phyloP scores from a whole-genome alignment of 2,888 invertebrate species.

The Athalia rosae region DNA sequence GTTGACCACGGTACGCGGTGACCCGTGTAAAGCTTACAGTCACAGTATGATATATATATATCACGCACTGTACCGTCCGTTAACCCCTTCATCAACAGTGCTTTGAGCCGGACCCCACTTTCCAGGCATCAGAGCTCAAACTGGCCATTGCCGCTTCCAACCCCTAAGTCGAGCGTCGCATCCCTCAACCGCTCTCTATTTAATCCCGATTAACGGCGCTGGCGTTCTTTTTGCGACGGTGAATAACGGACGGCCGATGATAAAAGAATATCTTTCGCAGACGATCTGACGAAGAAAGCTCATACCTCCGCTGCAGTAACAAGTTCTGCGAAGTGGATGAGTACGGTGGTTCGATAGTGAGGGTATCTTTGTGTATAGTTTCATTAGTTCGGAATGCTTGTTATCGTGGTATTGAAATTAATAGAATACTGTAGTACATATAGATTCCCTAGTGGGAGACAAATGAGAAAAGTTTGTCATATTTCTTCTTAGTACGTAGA shows the following conservation, averaged over 20 bases:
- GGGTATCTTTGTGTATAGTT: not conserved
- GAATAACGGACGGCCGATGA: slow-evolving; percentile 25
- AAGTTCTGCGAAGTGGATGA: too few species aligned
- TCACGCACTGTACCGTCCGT: slow-evolving; percentile 51
- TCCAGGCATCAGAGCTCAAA: slow-evolving; percentile 47
- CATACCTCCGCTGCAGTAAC: too few species aligned
- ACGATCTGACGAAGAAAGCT: not conserved
- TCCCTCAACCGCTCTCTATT: slow-evolving; percentile 56
- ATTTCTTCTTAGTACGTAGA: too few species aligned
- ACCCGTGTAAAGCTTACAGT: slow-evolving; percentile 28
- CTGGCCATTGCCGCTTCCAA: slow-evolving; percentile 49
- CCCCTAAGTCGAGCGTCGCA: slow-evolving; percentile 53
- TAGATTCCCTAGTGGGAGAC: too few species aligned
- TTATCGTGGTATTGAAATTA: too few species aligned
- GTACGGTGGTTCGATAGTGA: too few species aligned
- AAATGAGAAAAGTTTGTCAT: too few species aligned
- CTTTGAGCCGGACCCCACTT: slow-evolving; percentile 61
- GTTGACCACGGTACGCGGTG: slow-evolving; percentile 31
- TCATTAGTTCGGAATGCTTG: too few species aligned
- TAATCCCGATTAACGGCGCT: slow-evolving; percentile 57
- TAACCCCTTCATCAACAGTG: slow-evolving; percentile 62
- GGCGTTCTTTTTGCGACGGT: slow-evolving; percentile 29
- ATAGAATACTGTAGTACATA: too few species aligned
- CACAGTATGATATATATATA: slow-evolving; percentile 26
- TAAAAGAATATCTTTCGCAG: slow-evolving; percentile 4